Conservation (phyloP, 2,888 invertebrate species). For the Tiliacea aurago region DNA sequence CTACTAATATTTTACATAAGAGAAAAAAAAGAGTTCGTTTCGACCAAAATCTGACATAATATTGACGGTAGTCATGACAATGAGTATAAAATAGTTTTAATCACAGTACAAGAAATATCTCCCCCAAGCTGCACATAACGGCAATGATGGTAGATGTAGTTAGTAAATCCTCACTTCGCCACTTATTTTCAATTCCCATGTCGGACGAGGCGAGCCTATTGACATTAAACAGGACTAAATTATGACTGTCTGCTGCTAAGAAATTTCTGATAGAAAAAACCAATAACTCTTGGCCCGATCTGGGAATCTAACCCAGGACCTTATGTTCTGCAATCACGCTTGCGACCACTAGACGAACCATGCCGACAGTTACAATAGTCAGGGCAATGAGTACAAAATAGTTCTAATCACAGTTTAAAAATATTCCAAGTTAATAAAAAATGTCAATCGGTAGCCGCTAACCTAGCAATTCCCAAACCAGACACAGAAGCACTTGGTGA, state of each 20-base stretch:
- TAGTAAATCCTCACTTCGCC: not conserved
- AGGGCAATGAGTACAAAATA: not conserved
- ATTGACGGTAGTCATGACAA: not conserved
- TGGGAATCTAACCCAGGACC: not conserved
- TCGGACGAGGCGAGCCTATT: not conserved
- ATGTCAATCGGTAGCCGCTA: constrained; percentile 32
- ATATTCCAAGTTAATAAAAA: not conserved
- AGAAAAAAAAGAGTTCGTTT: too few species aligned
- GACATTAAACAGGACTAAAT: not conserved
- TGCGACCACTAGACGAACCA: not conserved
- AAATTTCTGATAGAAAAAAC: not conserved
- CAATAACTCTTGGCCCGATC: not conserved
- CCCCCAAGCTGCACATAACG: too few species aligned
- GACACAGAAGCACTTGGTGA: constrained; percentile 71
- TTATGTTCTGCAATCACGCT: not conserved
- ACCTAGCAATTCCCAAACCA: constrained; percentile 63
- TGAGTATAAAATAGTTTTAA: constrained; percentile 1
- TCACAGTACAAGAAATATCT: constrained; percentile 1
- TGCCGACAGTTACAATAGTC: not conserved
- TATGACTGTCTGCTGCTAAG: too few species aligned
- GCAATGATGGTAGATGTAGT: too few species aligned
- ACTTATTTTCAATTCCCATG: not conserved
- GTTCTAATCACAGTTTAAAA: not conserved
- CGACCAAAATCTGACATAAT: too few species aligned
- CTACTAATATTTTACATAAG: not conserved